These are phyloP conservation scores for Procambarus virginalis DNA, from an alignment of 1,140 invertebrate species.

Conservation along the genomic window DNA sequence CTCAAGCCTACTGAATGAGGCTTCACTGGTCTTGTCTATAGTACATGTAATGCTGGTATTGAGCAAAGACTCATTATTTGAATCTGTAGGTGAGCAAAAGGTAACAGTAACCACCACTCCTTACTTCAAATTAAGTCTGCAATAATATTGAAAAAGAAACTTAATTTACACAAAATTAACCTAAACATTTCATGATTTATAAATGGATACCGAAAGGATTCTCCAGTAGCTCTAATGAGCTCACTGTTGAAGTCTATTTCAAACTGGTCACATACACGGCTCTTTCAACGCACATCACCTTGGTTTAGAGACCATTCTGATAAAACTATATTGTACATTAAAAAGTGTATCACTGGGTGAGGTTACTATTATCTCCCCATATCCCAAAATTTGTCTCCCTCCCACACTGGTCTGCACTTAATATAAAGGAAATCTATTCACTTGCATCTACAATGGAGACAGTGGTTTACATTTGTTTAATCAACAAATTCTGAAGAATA, in stretches of 20 bases:
- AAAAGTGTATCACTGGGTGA: not conserved
- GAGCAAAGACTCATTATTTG: slow-evolving; percentile 50
- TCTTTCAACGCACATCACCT: not conserved
- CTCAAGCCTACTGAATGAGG: slow-evolving; percentile 38
- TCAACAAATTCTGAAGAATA: slow-evolving; percentile 26
- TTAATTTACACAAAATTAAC: not conserved
- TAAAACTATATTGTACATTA: not conserved
- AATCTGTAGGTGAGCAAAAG: slow-evolving; percentile 53
- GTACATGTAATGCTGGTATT: slow-evolving; percentile 43
- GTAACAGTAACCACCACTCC: slow-evolving; percentile 50
- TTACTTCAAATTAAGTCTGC: not conserved
- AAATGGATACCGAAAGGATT: not conserved
- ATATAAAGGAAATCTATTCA: slow-evolving; percentile 31
- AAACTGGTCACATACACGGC: not conserved
- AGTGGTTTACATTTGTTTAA: slow-evolving; percentile 22
- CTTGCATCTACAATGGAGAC: slow-evolving; percentile 32
- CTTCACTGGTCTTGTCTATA: slow-evolving; percentile 33
- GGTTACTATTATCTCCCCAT: slow-evolving; percentile 25
- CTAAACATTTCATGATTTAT: not conserved
- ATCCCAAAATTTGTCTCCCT: slow-evolving; percentile 7
- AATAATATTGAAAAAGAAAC: not conserved
- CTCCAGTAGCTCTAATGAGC: not conserved
- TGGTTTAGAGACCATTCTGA: not conserved
- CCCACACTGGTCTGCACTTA: slow-evolving; percentile 31
- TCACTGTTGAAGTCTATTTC: not conserved